A percentile compares a stretch with the other conserved stretches of the same genome.
Evolutionary conservation across 2,797 vertebrate species (phyloP).

Genomic region (Synaphobranchus kaupii): DNA sequence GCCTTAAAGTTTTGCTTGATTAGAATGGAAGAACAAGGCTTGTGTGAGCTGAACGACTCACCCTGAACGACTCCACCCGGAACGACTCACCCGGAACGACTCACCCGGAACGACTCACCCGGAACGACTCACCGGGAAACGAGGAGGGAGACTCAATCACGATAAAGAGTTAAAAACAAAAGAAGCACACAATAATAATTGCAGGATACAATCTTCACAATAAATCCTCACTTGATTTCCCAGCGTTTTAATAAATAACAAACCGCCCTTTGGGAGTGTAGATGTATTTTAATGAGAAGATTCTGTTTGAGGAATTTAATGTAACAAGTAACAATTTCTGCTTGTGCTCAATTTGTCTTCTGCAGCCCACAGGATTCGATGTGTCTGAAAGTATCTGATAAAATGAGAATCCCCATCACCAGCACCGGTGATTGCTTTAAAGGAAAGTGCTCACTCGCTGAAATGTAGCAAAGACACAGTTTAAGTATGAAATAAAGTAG

Average conservation of each 20-base stretch:
- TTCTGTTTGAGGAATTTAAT: conserved; percentile 6
- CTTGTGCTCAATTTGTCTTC: neutral
- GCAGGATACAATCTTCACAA: neutral
- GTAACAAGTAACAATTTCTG: conserved; percentile 2
- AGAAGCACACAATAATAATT: neutral
- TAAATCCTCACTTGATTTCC: neutral
- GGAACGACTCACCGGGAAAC: neutral
- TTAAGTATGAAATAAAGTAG: neutral
- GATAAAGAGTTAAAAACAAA: neutral
- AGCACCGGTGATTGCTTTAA: no score
- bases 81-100: no score
- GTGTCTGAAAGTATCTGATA: neutral
- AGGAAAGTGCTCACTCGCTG: neutral
- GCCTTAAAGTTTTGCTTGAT: neutral
- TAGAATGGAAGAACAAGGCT: neutral
- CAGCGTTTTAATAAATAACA: conserved; percentile 1
- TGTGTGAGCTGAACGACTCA: neutral
- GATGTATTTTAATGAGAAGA: conserved; percentile 5
- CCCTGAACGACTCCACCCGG: no score
- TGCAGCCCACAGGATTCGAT: neutral
- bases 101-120: no score
- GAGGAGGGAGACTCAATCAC: neutral
- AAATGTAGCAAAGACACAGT: neutral
- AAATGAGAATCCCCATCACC: neutral
- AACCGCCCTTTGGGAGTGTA: neutral